Base-by-base conservation (phyloP, 2,888 invertebrate genomes). In the Blomia tropicalis region DNA sequence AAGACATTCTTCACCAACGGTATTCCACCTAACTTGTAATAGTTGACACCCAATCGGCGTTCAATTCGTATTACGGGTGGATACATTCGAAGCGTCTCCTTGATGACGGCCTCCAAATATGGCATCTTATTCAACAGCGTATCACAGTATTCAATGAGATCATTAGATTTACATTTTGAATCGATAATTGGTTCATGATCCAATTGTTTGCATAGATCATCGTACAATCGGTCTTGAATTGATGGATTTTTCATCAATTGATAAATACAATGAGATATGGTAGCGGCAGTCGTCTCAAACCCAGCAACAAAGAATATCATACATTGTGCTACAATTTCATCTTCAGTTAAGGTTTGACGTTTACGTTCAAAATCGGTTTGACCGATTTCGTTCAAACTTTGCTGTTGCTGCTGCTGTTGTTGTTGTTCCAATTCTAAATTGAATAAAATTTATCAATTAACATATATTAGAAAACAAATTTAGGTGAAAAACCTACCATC, bases 221-320 rank as follows among this genome's bases (percentile, higher is more conserved):
- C n/a, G n/a, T n/a, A n/a, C 7, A 47, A n/a, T 25, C 22, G 51
- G 7, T 47, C 11, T 27, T 47, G 51, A 47, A 47, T 22, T 14
- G 7, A 14, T 7, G 51, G 51, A 47, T 47, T 7, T 27, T 47
- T 19, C 27, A 19, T 14, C 27, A 47, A n/a, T 27, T 47, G 7
- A 47, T 11, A 47, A n/a, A 47, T 47, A 27, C 23, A 47, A 27
- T 47, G 51, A 22, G 27, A 7, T 7, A 47, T 27, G 7, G 51
- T 25, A 11, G 51, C 51, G 7, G 22, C 23, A 14, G 51, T 47
- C 11, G 51, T 47, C 51, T 47, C 51, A 19, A 47, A 47, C 7
- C 51, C 56, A 5, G 56, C 56, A 36, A 56, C 25, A 36, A 56
- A 56, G 36, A 56, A 56, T 7, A 56, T n/a, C 5, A 56, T 7